Evolutionary conservation across 2,888 invertebrate genomes (phyloP), one percentile per base, ranked within the genome.

Genomic region (Pheosia tremula): DNA sequence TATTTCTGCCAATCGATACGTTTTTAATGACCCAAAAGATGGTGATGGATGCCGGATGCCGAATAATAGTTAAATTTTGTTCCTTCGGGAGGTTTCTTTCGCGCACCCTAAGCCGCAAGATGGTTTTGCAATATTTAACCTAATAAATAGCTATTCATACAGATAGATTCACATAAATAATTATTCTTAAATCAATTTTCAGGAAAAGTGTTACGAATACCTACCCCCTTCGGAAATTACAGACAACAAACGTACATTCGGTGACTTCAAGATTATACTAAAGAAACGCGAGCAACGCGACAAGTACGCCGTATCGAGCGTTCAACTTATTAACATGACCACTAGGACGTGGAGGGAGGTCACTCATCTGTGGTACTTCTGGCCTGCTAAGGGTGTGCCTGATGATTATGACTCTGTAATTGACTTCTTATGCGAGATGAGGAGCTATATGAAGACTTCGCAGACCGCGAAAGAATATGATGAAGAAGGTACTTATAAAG

Each of bases 361-460:
- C 60, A 97, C 96, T 0, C 98, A 98, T 82, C 96, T 98, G 80
- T 98, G 98, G 98, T 98, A 98, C 92, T 96, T 97, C 81, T 99
- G 98, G 98, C 98, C 98, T 0, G 95, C 96, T n/a, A 96, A 96
- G 68, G 98, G 98, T 0, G 96, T 97, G 0, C 98, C 98, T 2
- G 95, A 95, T 7, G 98, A 98, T 79, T 96, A 96, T 59, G 96
- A 97, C 59, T 97, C 97, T 0, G 94, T 98, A 56, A 97, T 98
- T 57, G 97, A 98, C 59, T 97, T 98, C 90, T 94, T 98, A 53
- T 95, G 97, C 24, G 98, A 98, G 88, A 97, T 97, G 67, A 95
- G 98, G 81, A 92, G 87, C 59, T 93, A 89, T 59, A 92, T 94
- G 90, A 94, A 94, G 78, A 81, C 91, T 39, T 86, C 94, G 65